Evolutionary conservation across 1,140 invertebrate species (phyloP).

Genomic region (Drosophila trapezifrons): DNA sequence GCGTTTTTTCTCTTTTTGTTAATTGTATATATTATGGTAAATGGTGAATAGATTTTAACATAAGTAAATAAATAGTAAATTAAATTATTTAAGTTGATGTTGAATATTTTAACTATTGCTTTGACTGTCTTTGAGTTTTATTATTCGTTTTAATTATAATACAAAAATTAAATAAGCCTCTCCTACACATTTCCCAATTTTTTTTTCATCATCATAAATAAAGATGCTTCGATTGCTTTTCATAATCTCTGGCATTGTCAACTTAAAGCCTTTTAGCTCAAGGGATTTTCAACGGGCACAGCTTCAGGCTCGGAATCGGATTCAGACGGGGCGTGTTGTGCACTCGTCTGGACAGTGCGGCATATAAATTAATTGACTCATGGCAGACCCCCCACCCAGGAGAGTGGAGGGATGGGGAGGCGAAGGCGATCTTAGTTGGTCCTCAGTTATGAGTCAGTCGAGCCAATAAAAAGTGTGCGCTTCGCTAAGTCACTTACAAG

Average conservation of each 20-base stretch:
- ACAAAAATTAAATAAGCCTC: too few relatives aligned
- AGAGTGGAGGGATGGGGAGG: neutral
- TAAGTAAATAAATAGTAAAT: too few relatives aligned
- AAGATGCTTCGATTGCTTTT: constrained; percentile 35
- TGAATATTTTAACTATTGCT: too few relatives aligned
- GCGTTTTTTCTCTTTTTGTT: neutral
- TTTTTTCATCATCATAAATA: neutral
- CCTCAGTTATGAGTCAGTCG: constrained; percentile 55
- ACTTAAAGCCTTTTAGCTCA: constrained; percentile 42
- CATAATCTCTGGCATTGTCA: constrained; percentile 56
- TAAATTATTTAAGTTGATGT: too few relatives aligned
- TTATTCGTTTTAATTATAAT: too few relatives aligned
- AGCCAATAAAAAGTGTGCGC: constrained; percentile 65
- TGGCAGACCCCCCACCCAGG: constrained; percentile 49
- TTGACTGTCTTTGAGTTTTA: too few relatives aligned
- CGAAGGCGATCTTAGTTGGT: constrained; percentile 16
- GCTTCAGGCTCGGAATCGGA: neutral
- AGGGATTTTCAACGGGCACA: constrained; percentile 32
- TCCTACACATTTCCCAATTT: neutral
- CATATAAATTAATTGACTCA: constrained; percentile 78
- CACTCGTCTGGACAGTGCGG: constrained; percentile 67
- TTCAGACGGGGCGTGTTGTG: constrained; percentile 67
- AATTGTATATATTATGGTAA: too few relatives aligned
- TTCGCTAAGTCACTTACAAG: constrained; percentile 71
- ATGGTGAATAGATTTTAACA: too few relatives aligned